phyloP scores from a whole-genome alignment of 2,113 vertebrate species.

The Oostethus manadensis region DNA sequence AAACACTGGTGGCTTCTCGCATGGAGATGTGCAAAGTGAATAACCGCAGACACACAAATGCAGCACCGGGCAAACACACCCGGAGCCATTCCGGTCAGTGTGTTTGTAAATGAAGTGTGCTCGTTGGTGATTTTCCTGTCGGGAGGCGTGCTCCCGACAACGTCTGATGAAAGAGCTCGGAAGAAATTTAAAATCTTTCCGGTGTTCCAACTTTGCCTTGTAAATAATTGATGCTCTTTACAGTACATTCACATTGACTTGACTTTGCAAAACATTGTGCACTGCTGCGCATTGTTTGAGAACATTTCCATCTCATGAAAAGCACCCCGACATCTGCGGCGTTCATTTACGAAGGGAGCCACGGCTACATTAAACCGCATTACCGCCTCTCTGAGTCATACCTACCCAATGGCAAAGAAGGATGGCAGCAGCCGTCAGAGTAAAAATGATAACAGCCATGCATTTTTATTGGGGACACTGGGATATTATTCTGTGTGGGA shows the following conservation, averaged over 20 bases:
- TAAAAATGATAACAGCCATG: not conserved
- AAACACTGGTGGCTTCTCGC: not conserved
- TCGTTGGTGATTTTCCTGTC: slow-evolving; percentile 26
- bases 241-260: slow-evolving; percentile 58
- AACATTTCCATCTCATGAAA: slow-evolving; percentile 1
- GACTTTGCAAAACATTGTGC: slow-evolving; percentile 54
- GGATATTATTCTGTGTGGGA: slow-evolving; percentile 2
- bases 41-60: not conserved
- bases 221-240: slow-evolving; percentile 60
- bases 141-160: slow-evolving; percentile 9
- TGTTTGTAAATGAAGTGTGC: slow-evolving; percentile 26
- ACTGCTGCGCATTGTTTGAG: slow-evolving; percentile 36
- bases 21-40: not conserved
- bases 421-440: slow-evolving; percentile 2
- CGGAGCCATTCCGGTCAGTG: not conserved
- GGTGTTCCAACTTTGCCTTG: slow-evolving; percentile 54
- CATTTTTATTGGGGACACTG: not conserved
- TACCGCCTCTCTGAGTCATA: slow-evolving; percentile 13
- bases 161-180: slow-evolving; percentile 37
- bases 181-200: slow-evolving; percentile 62
- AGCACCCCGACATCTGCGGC: not conserved
- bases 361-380: not conserved
- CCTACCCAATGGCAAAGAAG: slow-evolving; percentile 15
- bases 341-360: not conserved
- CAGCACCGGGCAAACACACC: not conserved